A percentile compares a stretch with the other conserved stretches of the same genome.
Evolutionary conservation across 2,888 invertebrate genomes (phyloP).

Genomic region (Drosophila emarginata): DNA sequence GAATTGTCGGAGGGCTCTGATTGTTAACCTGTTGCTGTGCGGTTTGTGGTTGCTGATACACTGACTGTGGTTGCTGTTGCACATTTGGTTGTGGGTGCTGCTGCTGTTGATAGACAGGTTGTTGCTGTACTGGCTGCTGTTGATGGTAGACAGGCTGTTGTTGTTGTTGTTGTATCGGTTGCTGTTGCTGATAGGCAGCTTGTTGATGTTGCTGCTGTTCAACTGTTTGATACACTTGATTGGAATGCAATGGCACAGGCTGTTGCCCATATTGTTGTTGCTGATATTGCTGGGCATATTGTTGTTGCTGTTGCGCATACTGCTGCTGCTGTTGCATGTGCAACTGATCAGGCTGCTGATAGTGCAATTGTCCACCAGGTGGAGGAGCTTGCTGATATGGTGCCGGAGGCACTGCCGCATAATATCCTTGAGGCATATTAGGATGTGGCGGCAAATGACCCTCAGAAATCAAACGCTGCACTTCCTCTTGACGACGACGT

Average conservation of each 20-base stretch:
- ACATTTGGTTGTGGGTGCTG: conserved; percentile 36
- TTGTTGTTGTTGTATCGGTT: conserved; percentile 36
- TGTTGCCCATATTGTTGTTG: conserved; percentile 66
- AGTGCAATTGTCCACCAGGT: conserved; percentile 64
- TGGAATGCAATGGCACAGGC: conserved; percentile 69
- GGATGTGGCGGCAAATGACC: conserved; percentile 84
- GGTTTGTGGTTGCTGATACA: conserved; percentile 55
- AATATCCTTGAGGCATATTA: conserved; percentile 82
- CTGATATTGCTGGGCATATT: conserved; percentile 70
- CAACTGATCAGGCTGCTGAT: conserved; percentile 66
- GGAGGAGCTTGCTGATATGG: conserved; percentile 62
- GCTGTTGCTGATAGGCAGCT: conserved; percentile 50
- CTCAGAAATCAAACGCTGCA: conserved; percentile 86
- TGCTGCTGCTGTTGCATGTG: conserved; percentile 75
- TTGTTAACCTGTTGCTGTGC: conserved; percentile 20
- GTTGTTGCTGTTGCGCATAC: conserved; percentile 73
- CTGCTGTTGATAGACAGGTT: conserved; percentile 48
- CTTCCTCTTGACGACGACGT: conserved; percentile 86
- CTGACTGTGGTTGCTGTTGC: conserved; percentile 35
- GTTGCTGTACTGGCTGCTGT: conserved; percentile 45
- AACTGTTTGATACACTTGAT: conserved; percentile 76
- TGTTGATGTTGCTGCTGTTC: conserved; percentile 59
- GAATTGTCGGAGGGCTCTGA: conserved; percentile 25
- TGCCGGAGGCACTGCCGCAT: conserved; percentile 64
- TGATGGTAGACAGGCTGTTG: conserved; percentile 37